A percentile compares a stretch with the other conserved stretches of the same genome.
Evolutionary conservation across 2,113 vertebrate species (phyloP).

Genomic region (Toxostoma redivivum): DNA sequence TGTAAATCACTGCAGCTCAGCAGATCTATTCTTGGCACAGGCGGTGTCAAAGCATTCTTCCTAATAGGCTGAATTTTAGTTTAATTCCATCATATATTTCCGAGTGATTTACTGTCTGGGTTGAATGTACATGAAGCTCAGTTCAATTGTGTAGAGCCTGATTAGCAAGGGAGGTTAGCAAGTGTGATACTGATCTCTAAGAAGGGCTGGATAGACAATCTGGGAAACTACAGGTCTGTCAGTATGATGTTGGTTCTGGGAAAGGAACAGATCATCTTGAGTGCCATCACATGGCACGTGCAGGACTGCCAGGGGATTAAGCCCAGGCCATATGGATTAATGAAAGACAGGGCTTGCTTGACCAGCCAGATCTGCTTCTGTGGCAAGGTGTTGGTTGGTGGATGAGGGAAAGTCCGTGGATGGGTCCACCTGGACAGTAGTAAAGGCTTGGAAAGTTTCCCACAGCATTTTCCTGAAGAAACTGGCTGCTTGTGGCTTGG

Average conservation of each 20-base stretch:
- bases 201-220: neutral
- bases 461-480: neutral
- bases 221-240: neutral
- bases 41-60: neutral
- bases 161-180: neutral
- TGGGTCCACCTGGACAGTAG: neutral
- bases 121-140: neutral
- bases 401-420: neutral
- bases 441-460: neutral
- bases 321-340: neutral
- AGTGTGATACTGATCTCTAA: neutral
- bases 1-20: neutral
- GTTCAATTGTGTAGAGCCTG: neutral
- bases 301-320: neutral
- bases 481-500: neutral
- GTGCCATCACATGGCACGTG: accelerated
- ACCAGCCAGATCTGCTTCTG: neutral
- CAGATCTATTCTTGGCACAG: neutral
- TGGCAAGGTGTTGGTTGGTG: neutral
- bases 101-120: neutral
- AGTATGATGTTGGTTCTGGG: accelerated
- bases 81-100: neutral
- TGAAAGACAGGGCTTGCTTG: neutral
- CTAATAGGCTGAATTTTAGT: neutral
- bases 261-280: neutral